These are phyloP conservation scores for Pampus argenteus DNA, from an alignment of 2,797 vertebrate genomes.

Conservation along the genomic window DNA sequence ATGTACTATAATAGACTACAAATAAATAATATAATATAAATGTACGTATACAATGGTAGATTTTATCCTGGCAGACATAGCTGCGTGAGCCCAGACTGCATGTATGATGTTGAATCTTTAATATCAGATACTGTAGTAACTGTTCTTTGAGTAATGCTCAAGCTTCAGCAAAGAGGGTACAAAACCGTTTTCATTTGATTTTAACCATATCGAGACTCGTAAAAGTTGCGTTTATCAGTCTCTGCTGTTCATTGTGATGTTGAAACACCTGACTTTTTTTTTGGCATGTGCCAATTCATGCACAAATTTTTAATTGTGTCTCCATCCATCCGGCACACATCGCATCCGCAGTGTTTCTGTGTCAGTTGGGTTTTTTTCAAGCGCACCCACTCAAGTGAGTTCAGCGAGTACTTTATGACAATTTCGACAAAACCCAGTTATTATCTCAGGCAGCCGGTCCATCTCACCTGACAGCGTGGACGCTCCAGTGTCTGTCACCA, in stretches of 20 bases:
- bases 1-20: neutral
- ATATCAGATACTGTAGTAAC: no score
- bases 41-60: no score
- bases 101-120: neutral
- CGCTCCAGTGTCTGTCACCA: neutral
- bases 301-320: neutral
- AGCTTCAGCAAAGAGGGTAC: neutral
- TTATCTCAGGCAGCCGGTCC: neutral
- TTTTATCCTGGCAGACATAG: no score
- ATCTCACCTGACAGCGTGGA: slow-evolving; percentile 46
- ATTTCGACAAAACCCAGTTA: neutral
- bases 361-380: neutral
- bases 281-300: neutral
- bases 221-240: accelerated
- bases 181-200: neutral
- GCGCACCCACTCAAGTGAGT: no score
- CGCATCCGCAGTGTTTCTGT: neutral
- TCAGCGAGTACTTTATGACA: neutral
- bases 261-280: neutral
- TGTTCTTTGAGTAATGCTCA: no score
- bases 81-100: neutral
- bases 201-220: accelerated
- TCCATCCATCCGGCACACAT: neutral
- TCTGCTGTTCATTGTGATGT: neutral
- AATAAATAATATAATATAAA: neutral